Conservation (phyloP, 30 jellyfish, hydroid and myxozoan species). For the Chrysaora quinquecirrha region DNA sequence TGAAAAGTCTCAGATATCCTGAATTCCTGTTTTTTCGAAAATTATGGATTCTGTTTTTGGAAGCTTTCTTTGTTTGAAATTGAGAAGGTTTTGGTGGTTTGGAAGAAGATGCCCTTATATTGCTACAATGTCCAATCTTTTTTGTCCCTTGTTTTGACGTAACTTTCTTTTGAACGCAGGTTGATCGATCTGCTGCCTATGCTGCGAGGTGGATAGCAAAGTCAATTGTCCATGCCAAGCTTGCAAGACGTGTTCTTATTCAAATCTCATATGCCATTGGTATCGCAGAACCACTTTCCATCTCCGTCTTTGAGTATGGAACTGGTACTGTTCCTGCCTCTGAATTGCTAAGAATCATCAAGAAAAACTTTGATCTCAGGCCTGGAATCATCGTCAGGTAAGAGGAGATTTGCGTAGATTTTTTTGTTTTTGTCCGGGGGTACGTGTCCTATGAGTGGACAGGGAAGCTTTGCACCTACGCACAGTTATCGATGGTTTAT, state of each 20-base stretch:
- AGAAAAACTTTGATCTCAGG: slow-evolving; percentile 91
- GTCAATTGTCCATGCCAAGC: slow-evolving; percentile 92
- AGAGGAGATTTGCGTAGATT: not conserved
- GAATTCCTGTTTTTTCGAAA: no score
- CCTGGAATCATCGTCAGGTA: slow-evolving; percentile 98
- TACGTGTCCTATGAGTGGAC: no score
- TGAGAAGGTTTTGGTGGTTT: no score
- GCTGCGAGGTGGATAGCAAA: slow-evolving; percentile 99
- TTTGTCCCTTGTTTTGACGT: no score
- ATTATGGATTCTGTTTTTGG: no score
- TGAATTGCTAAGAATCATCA: slow-evolving; percentile 80
- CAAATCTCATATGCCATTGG: slow-evolving; percentile 99
- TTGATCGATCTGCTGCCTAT: slow-evolving; percentile 98
- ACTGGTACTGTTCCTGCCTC: slow-evolving; percentile 66
- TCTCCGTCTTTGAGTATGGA: slow-evolving; percentile 88
- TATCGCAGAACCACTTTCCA: slow-evolving; percentile 89
- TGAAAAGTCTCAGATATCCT: no score
- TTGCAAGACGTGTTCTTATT: slow-evolving; percentile 93
- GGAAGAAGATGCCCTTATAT: no score
- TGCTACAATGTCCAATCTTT: no score
- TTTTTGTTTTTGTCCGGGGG: not conserved
- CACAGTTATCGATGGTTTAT: not conserved
- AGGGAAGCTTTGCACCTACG: not conserved
- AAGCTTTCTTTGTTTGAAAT: no score
- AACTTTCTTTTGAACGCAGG: slow-evolving; percentile 45